These are phyloP conservation scores for Gastracanthus pulcherrimus DNA, from an alignment of 2,888 invertebrate genomes.

Conservation along the genomic window DNA sequence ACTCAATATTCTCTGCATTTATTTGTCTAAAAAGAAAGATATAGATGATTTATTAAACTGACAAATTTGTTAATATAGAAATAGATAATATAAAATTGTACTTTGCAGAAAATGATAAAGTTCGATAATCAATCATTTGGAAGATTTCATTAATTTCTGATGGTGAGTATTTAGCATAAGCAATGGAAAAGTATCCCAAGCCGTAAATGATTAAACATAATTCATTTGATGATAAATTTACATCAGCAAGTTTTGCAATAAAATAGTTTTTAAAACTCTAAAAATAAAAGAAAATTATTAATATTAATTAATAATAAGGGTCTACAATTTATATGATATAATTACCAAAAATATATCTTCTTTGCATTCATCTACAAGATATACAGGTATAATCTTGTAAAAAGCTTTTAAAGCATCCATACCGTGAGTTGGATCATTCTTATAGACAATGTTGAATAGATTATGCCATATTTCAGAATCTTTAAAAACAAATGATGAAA, in stretches of 20 bases:
- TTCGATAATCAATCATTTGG: slow-evolving; percentile 76
- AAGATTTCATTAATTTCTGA: slow-evolving; percentile 76
- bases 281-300: slow-evolving; percentile 52
- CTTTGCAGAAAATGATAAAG: slow-evolving; percentile 69
- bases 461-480: slow-evolving; percentile 68
- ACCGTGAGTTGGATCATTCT: slow-evolving; percentile 40
- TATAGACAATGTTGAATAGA: slow-evolving; percentile 55
- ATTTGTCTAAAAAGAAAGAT: slow-evolving; percentile 69
- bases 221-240: slow-evolving; percentile 66
- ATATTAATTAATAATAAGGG: background rate
- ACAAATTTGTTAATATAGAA: background rate
- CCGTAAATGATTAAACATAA: slow-evolving; percentile 80
- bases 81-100: slow-evolving; percentile 55
- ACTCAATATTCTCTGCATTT: slow-evolving; percentile 71
- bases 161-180: slow-evolving; percentile 76
- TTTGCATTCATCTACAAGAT: slow-evolving; percentile 20
- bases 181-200: slow-evolving; percentile 80
- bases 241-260: slow-evolving; percentile 56
- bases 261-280: slow-evolving; percentile 66
- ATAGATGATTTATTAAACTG: background rate
- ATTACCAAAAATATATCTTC: slow-evolving; percentile 41
- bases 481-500: slow-evolving; percentile 61
- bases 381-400: slow-evolving; percentile 64
- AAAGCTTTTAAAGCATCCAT: slow-evolving; percentile 64
- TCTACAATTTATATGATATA: background rate